Percentiles rank a stretch among this genome's conserved stretches.
Evolutionary conservation across 1,140 invertebrate genomes (phyloP).

Genomic region (Galleria mellonella): DNA sequence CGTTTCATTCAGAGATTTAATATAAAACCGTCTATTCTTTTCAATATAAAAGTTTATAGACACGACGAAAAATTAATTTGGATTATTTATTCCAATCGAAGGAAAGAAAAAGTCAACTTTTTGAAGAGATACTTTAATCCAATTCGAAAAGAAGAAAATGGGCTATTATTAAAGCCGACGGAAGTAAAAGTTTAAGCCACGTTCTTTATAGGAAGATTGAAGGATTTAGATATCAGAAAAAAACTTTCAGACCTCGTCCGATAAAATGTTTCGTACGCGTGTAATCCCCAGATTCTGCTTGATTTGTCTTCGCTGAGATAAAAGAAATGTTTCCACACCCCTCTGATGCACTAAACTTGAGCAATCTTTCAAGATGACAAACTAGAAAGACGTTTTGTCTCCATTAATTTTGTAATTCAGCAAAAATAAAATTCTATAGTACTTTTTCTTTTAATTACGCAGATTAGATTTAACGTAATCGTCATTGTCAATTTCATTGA

Average conservation of each 20-base stretch:
- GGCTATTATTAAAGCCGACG: conserved; percentile 39
- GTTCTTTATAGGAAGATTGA: conserved; percentile 41
- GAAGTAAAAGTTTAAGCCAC: conserved; percentile 55
- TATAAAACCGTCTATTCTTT: not conserved
- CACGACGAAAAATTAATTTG: conserved; percentile 4
- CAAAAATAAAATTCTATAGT: too few relatives aligned
- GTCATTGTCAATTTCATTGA: too few relatives aligned
- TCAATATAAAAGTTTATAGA: not conserved
- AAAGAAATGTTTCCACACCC: conserved; percentile 6
- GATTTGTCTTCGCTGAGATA: conserved; percentile 44
- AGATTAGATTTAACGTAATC: too few relatives aligned
- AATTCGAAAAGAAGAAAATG: conserved; percentile 32
- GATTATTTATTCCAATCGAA: conserved; percentile 8
- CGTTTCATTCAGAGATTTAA: too few relatives aligned
- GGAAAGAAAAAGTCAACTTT: conserved; percentile 6
- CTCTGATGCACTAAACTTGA: too few relatives aligned
- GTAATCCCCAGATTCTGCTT: conserved; percentile 49
- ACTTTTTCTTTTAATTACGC: too few relatives aligned
- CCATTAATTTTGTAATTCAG: too few relatives aligned
- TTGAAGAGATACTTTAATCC: conserved; percentile 6
- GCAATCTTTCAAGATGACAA: too few relatives aligned
- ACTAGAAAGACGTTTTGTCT: too few relatives aligned
- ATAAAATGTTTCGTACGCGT: conserved; percentile 54
- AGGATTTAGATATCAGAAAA: conserved; percentile 51
- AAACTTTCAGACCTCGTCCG: conserved; percentile 37